These are phyloP conservation scores for Characodon lateralis DNA, from an alignment of 2,797 vertebrate genomes.

Conservation along the genomic window DNA sequence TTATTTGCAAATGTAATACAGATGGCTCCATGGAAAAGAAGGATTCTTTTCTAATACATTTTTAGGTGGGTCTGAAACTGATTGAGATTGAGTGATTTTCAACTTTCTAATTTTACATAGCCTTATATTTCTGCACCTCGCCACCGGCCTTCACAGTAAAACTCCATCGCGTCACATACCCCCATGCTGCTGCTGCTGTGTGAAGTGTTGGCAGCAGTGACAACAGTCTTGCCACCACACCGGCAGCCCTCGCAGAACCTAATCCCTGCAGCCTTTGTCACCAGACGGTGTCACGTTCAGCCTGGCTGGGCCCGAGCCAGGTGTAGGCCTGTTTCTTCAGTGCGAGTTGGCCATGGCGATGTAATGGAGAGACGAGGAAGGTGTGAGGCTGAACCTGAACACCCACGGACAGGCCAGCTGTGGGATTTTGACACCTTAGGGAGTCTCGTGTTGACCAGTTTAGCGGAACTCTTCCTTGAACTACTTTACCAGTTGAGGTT, in stretches of 20 bases:
- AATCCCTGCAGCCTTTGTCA: constrained; percentile 59
- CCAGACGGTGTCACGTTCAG: constrained; percentile 64
- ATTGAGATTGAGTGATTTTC: too few species aligned
- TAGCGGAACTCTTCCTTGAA: constrained; percentile 25
- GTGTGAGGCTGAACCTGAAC: constrained; percentile 69
- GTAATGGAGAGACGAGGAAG: constrained; percentile 48
- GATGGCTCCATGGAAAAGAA: neutral
- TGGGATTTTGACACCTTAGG: constrained; percentile 49
- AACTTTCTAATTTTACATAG: neutral
- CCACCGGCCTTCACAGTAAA: neutral
- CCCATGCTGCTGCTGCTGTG: constrained; percentile 18
- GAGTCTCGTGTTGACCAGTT: constrained; percentile 14
- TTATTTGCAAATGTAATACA: neutral
- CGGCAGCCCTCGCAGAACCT: constrained; percentile 33
- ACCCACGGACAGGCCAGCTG: constrained; percentile 2
- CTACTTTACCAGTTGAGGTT: neutral
- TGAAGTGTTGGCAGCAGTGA: constrained; percentile 36
- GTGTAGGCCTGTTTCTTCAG: constrained; percentile 14
- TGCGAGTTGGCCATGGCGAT: constrained; percentile 16
- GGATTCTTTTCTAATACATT: neutral
- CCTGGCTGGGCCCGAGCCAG: constrained; percentile 17
- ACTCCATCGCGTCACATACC: neutral
- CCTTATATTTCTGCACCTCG: neutral
- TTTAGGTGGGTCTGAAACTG: neutral
- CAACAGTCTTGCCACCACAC: constrained; percentile 28